Conservation (phyloP, 2,888 invertebrate genomes). For the Thyatira batis region DNA sequence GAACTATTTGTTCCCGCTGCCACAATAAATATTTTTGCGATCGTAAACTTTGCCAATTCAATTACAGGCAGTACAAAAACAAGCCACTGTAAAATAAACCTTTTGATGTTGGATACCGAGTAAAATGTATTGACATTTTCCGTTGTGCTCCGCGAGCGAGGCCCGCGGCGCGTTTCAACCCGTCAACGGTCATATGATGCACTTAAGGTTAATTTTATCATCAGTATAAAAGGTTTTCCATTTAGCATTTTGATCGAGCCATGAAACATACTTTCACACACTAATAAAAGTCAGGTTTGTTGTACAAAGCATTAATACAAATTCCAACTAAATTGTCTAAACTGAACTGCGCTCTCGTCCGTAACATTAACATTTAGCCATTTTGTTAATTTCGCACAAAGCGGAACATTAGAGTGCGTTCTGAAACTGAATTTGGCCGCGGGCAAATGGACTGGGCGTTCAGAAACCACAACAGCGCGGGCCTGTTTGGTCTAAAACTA, state of each 20-base stretch:
- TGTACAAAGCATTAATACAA: conserved; percentile 19
- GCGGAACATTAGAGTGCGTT: conserved; percentile 55
- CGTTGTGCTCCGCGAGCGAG: conserved; percentile 20
- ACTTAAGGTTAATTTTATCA: conserved; percentile 49
- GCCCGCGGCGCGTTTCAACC: conserved; percentile 27
- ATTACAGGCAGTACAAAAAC: conserved; percentile 57
- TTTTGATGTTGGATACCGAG: conserved; percentile 50
- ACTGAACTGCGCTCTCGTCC: conserved; percentile 21
- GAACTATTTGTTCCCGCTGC: conserved; percentile 46
- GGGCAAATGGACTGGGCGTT: conserved; percentile 56
- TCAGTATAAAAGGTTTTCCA: conserved; percentile 28
- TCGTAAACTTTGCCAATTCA: conserved; percentile 66
- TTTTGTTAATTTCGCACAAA: conserved; percentile 60
- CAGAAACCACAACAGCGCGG: conserved; percentile 54
- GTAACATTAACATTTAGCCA: conserved; percentile 47
- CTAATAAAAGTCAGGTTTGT: conserved; percentile 5
- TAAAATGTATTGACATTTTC: conserved; percentile 58
- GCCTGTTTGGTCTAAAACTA: conserved; percentile 56
- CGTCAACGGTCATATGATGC: conserved; percentile 27
- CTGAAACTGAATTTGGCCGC: conserved; percentile 54
- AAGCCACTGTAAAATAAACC: conserved; percentile 63
- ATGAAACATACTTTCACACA: neutral
- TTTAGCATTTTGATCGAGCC: conserved; percentile 26
- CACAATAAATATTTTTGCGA: conserved; percentile 55
- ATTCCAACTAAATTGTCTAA: conserved; percentile 10